Percentiles rank a stretch among this genome's conserved stretches.
Conservation (phyloP, 2,888 invertebrate species). For the Platycnemis pennipes region DNA sequence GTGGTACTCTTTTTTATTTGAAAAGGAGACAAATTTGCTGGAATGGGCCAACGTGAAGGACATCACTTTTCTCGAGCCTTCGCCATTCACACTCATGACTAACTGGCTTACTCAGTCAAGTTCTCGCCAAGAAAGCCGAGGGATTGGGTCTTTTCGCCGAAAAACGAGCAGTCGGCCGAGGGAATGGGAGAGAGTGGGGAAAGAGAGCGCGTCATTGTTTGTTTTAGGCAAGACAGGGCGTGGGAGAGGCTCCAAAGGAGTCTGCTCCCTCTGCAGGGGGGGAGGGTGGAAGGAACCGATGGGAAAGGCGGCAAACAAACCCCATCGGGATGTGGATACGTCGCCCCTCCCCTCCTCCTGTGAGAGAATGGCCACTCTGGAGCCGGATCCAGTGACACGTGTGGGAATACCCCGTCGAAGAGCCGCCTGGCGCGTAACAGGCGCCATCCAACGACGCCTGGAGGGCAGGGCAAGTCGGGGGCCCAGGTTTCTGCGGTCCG, state of each 20-base stretch:
- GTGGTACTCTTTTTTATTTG: neutral
- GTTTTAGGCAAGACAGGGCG: neutral
- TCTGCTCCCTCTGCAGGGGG: neutral
- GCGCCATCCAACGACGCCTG: neutral
- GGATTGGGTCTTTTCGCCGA: neutral
- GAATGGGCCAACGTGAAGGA: neutral
- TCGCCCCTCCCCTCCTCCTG: neutral
- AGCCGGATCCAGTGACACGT: conserved; percentile 22
- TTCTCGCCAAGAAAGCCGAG: neutral
- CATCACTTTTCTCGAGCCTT: neutral
- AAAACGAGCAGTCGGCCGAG: neutral
- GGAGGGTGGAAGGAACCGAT: neutral
- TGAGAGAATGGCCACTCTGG: neutral
- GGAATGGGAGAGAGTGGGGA: neutral
- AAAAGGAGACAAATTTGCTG: neutral
- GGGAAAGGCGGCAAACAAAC: conserved; percentile 19
- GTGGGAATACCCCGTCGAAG: neutral
- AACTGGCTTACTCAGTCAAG: neutral
- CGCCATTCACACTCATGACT: neutral
- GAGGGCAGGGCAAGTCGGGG: neutral
- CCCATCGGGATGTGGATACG: neutral
- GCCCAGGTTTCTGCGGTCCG: no score
- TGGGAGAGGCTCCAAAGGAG: neutral
- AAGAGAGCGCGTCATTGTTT: conserved; percentile 9
- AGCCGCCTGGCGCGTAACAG: neutral